Evolutionary conservation across 1,140 invertebrate genomes (phyloP).

Genomic region (Drosophila trapezifrons): DNA sequence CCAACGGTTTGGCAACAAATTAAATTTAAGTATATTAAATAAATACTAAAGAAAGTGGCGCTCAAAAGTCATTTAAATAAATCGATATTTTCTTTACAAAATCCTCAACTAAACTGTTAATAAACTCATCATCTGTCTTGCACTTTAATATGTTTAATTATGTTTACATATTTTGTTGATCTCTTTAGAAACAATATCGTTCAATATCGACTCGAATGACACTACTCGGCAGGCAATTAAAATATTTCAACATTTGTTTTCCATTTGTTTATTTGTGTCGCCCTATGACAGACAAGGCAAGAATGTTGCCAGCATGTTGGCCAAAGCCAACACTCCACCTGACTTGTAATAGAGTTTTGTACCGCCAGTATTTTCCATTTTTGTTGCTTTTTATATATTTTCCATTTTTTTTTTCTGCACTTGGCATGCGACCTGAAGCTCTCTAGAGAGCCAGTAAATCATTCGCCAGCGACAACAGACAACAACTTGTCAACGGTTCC

Average conservation of each 20-base stretch:
- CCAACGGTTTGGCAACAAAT: too few relatives aligned
- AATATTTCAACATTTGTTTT: conserved; percentile 44
- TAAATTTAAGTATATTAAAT: too few relatives aligned
- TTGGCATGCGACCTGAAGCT: conserved; percentile 57
- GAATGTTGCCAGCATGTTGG: conserved; percentile 41
- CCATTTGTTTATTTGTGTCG: conserved; percentile 40
- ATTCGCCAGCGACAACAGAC: conserved; percentile 79
- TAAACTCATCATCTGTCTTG: neutral
- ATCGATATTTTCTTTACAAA: too few relatives aligned
- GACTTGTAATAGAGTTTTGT: conserved; percentile 37
- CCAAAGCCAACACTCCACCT: conserved; percentile 40
- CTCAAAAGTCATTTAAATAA: too few relatives aligned
- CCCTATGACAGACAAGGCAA: conserved; percentile 42
- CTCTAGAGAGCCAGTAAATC: conserved; percentile 67
- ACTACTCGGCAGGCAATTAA: conserved; percentile 31
- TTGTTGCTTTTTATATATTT: conserved; percentile 12
- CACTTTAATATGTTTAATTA: too few relatives aligned
- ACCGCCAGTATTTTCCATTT: conserved; percentile 3
- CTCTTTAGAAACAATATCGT: conserved; percentile 2
- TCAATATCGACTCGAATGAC: conserved; percentile 1
- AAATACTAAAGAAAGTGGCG: too few relatives aligned
- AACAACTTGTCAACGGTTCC: conserved; percentile 75
- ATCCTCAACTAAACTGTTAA: neutral
- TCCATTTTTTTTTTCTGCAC: conserved; percentile 18
- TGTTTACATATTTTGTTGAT: neutral